Evolutionary conservation across 2,888 invertebrate genomes (phyloP), one percentile per base, ranked within the genome.

Genomic region (Lithophane leautieri): DNA sequence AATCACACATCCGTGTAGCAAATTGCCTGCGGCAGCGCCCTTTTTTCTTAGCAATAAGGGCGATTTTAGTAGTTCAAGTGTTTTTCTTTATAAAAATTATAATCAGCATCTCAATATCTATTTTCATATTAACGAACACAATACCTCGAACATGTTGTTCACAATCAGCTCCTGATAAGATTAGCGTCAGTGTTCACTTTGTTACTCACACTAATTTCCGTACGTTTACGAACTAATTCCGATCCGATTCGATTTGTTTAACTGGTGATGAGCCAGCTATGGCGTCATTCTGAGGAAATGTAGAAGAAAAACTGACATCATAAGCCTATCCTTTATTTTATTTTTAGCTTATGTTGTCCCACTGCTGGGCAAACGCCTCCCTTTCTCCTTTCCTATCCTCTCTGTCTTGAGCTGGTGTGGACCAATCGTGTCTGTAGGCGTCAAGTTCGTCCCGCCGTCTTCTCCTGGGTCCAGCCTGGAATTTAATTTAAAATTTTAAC

Each of bases 141-240:
- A 66, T 79, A 58, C 79, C 1, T 16, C 60, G 58, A 77, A 60
- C 52, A 68, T 25, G 40, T 61, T 40, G 60, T 14, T 11, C 47
- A 60, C 47, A n/a, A 77, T 77, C 61, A 69, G 50, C 50, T 40
- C 25, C 0, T 44, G 81, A 81, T 81, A 67, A 78, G 79, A 78
- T 81, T 65, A 61, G n/a, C 19, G 12, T 1, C 47, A 65, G 34
- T 50, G 54, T 34, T 67, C 42, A 54, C 47, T 56, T 25, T 52
- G 50, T 72, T 78, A 78, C 28, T 70, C 60, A 80, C 52, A 14
- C 34, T 25, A 69, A 76, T 52, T 66, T 73, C 58, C 28, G 14
- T 70, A 25, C 42, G 22, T 72, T 69, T 52, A 60, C 56, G 65
- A 77, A 47, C 62, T 40, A 47, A 58, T 58, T 70, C 42, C 60